Percentiles rank a stretch among this genome's conserved stretches.
phyloP scores from a whole-genome alignment of 2,888 invertebrate genomes.

The Aphodius sticticus region DNA sequence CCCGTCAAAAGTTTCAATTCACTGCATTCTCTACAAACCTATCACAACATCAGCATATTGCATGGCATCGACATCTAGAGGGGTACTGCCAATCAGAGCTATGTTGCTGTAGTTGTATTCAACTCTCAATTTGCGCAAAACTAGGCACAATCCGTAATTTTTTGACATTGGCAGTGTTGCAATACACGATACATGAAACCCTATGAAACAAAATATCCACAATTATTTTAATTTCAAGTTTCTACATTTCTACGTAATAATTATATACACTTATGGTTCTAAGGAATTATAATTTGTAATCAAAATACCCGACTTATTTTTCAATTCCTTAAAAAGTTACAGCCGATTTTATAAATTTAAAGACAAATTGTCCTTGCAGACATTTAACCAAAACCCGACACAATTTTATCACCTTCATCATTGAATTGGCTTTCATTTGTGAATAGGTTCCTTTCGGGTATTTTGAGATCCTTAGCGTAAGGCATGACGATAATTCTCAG shows the following conservation, averaged over 20 bases:
- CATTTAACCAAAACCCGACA: no score
- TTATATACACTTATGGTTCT: no score
- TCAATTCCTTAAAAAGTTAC: no score
- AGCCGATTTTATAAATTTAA: no score
- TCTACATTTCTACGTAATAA: no score
- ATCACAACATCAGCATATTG: slow-evolving; percentile 93
- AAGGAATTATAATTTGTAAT: no score
- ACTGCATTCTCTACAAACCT: slow-evolving; percentile 56
- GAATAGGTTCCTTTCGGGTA: slow-evolving; percentile 6
- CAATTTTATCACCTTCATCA: background rate
- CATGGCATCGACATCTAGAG: slow-evolving; percentile 93
- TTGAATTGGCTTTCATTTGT: background rate
- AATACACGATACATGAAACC: background rate
- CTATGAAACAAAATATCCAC: background rate
- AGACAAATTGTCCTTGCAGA: no score
- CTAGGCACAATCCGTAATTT: background rate
- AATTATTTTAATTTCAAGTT: background rate
- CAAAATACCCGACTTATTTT: no score
- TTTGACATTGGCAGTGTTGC: background rate
- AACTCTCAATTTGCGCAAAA: slow-evolving; percentile 70
- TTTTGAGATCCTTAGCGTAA: background rate
- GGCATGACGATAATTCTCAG: background rate
- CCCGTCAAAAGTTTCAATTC: no score
- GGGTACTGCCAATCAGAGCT: slow-evolving; percentile 95
- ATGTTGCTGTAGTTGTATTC: slow-evolving; percentile 74